Percentiles rank a stretch among this genome's conserved stretches.
Evolutionary conservation across 2,113 vertebrate genomes (phyloP).

Genomic region (Etheostoma cragini): DNA sequence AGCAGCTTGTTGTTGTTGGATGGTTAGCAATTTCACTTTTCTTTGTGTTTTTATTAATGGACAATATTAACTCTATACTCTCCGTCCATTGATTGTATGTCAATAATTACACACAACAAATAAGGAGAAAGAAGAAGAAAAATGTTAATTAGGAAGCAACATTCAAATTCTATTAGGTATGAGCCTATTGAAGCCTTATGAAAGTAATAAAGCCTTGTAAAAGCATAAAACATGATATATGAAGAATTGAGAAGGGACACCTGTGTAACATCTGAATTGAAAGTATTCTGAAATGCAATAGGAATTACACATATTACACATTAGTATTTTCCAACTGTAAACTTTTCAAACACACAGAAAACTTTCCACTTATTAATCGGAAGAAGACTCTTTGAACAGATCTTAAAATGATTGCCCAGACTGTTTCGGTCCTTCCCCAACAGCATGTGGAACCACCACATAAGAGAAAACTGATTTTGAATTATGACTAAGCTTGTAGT

Average conservation of each 20-base stretch:
- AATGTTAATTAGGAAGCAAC: not conserved
- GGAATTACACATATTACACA: no score
- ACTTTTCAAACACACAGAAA: not conserved
- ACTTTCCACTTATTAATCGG: no score
- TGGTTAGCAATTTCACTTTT: not conserved
- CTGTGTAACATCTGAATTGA: not conserved
- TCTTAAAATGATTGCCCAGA: not conserved
- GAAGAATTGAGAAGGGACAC: not conserved
- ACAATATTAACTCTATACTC: not conserved
- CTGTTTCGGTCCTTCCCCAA: not conserved
- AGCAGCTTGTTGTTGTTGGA: not conserved
- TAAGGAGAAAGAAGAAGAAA: not conserved
- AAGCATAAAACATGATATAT: not conserved
- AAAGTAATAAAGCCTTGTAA: not conserved
- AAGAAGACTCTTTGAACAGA: not conserved
- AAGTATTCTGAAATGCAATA: not conserved
- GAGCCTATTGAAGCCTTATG: not conserved
- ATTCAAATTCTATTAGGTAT: not conserved
- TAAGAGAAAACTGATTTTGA: slow-evolving; percentile 27
- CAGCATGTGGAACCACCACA: not conserved
- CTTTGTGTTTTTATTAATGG: not conserved
- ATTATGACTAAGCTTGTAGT: slow-evolving; percentile 39
- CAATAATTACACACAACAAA: not conserved
- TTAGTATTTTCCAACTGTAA: no score
- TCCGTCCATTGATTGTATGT: not conserved